phyloP scores from a whole-genome alignment of 2,113 vertebrate species.

The Percina caprodes region DNA sequence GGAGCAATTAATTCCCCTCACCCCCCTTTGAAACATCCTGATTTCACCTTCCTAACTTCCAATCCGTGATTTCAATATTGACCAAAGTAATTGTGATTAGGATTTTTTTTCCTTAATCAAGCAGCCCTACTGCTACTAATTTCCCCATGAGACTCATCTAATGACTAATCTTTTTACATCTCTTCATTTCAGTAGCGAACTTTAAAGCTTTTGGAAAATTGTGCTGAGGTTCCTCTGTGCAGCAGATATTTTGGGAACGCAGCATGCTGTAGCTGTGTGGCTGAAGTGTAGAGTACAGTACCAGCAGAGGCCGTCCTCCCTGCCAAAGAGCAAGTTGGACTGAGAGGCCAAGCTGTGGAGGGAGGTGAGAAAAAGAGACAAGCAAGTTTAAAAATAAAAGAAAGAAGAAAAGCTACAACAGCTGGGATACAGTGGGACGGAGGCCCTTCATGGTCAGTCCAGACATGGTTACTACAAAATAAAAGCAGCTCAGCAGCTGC shows the following conservation, averaged over 20 bases:
- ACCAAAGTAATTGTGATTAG: too few species aligned
- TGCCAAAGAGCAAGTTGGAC: slow-evolving; percentile 85
- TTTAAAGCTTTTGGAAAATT: not conserved
- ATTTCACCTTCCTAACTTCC: not conserved
- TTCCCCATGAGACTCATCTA: too few species aligned
- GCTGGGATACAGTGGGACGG: slow-evolving; percentile 41
- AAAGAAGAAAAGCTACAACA: slow-evolving; percentile 50
- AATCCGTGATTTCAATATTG: too few species aligned
- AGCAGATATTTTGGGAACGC: slow-evolving; percentile 55
- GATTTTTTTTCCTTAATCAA: too few species aligned
- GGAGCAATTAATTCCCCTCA: too few species aligned
- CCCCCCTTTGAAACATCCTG: not conserved
- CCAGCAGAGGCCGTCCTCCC: slow-evolving; percentile 85
- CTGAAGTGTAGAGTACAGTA: slow-evolving; percentile 76
- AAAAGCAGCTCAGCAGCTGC: slow-evolving; percentile 49
- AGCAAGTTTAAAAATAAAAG: slow-evolving; percentile 28
- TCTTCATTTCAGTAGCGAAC: not conserved
- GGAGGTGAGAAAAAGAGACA: slow-evolving; percentile 63
- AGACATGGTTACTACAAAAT: slow-evolving; percentile 33
- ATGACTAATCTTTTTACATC: not conserved
- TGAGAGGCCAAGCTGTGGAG: slow-evolving; percentile 84
- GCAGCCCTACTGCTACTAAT: too few species aligned
- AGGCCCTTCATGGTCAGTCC: slow-evolving; percentile 33
- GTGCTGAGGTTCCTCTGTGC: not conserved
- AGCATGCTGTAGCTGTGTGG: slow-evolving; percentile 22